Evolutionary conservation across 2,888 invertebrate genomes (phyloP), one percentile per base, ranked within the genome.

Genomic region (Drosophila paracracens): DNA sequence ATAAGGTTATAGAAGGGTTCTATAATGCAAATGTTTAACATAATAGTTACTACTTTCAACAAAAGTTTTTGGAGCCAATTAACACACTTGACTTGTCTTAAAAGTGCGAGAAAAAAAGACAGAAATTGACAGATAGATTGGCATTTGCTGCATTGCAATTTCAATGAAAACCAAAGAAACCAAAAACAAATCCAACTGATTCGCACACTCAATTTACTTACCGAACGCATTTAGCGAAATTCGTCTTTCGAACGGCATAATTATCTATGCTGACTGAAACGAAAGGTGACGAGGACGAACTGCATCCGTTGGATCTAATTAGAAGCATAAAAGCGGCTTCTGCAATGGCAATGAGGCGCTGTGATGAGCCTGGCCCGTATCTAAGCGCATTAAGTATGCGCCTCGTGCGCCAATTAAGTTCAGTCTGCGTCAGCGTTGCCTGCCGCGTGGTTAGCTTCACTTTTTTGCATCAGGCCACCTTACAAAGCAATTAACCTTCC

Each of bases 341-440:
- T 71, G 70, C 68, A 70, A 64, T 53, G 70, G 36, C 54, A 38
- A 38, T 54, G 40, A 36, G 38, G 60, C 66, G 46, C 38, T 33
- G 62, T 54, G 54, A 71, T 74, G 78, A 57, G 63, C 68, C 50
- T 62, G 64, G 67, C 56, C 74, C 80, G 77, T 82, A 70, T 81
- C 82, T 84, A 84, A 84, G 89, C 84, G 84, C 89, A 84, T 84
- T 84, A 84, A 76, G 88, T 87, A 89, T 89, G 84, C 89, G 84
- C 84, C 79, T 79, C 89, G 82, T 87, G 84, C 82, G 70, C 88
- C 84, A 84, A 89, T 89, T 84, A 84, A 79, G 87, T 83, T 83
- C 84, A 81, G 70, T 87, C 87, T 81, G 87, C 87, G 7, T 29
- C 60, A 54, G 25, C 46, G 50, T 48, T 63, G 54, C 57, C 58